Evolutionary conservation across 1,140 invertebrate species (phyloP), one percentile per base, ranked within the genome.

Genomic region (Zaprionus africanus): DNA sequence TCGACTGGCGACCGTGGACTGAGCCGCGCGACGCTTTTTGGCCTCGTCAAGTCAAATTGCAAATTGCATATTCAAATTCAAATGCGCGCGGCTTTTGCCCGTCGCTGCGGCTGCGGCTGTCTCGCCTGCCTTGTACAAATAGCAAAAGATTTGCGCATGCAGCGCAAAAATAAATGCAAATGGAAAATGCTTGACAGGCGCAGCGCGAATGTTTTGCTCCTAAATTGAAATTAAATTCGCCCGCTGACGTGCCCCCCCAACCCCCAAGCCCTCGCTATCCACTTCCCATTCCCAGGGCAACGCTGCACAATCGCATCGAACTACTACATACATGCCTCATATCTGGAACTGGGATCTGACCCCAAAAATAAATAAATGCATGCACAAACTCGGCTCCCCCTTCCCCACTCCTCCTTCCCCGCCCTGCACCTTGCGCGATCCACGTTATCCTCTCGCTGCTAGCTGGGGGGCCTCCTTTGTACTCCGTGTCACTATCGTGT

Each of bases 11-110:
- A 31, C 28, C 7, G 28, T 31, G 7, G 31, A 26, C 43, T 56
- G 51, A 65, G 65, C 56, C 28, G 63, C 51, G 61, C 58, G 60
- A 69, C 54, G 74, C 68, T 82, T 86, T 85, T 79, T 79, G 83
- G 74, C 70, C 77, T 88, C 81, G 80, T 73, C 83, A 87, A 88
- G 84, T 87, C 84, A 87, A 87, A 87, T 87, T 87, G 84, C 84
- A 87, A 87, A 87, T 87, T 87, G 84, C 84, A 87, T 87, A 87
- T 87, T 87, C 84, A 87, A 87, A 87, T 87, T 87, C 84, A 87
- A 87, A 87, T 87, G 84, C 84, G 84, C 68, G 78, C 78, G 78
- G 84, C 84, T 88, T 87, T 87, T 87, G 88, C 75, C 79, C 78
- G 84, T 88, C 84, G 41, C 41, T 76, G 84, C 84, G 78, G 41